Conservation (phyloP, 2,888 invertebrate species). For the Caenorhabditis sulstoni region DNA sequence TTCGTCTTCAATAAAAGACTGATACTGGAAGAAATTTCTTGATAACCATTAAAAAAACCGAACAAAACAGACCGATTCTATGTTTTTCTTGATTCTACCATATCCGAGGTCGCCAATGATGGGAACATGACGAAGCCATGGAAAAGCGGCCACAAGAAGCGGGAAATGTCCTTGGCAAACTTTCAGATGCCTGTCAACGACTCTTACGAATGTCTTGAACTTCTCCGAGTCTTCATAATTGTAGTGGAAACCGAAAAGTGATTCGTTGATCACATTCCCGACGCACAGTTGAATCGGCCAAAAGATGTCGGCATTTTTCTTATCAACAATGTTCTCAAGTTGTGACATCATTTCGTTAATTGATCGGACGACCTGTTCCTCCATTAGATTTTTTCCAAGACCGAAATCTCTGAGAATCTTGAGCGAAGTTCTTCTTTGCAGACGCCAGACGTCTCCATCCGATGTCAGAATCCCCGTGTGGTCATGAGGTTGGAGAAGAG, state of each 20-base stretch:
- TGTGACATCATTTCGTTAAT: slow-evolving; percentile 47
- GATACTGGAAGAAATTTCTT: slow-evolving; percentile 5
- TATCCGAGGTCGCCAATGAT: slow-evolving; percentile 51
- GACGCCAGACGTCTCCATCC: slow-evolving; percentile 66
- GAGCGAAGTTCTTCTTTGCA: slow-evolving; percentile 60
- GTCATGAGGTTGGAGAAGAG: slow-evolving; percentile 25
- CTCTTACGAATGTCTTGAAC: slow-evolving; percentile 50
- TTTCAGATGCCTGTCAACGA: slow-evolving; percentile 26
- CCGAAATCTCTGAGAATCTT: slow-evolving; percentile 67
- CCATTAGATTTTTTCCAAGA: slow-evolving; percentile 65
- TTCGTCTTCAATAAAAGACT: slow-evolving; percentile 36
- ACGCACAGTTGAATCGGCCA: slow-evolving; percentile 66
- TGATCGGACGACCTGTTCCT: slow-evolving; percentile 57
- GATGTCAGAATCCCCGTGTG: slow-evolving; percentile 35
- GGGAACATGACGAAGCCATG: slow-evolving; percentile 50
- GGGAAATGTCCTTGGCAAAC: slow-evolving; percentile 2
- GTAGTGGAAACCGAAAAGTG: slow-evolving; percentile 64
- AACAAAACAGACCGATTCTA: no score
- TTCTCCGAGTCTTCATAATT: slow-evolving; percentile 52
- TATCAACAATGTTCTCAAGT: slow-evolving; percentile 26
- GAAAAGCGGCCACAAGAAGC: slow-evolving; percentile 27
- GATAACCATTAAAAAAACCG: no score
- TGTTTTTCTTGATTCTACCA: slow-evolving; percentile 18
- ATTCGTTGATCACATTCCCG: slow-evolving; percentile 69
- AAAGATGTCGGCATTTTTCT: slow-evolving; percentile 47